These are phyloP conservation scores for Beris chalybata DNA, from an alignment of 2,888 invertebrate genomes.

Conservation along the genomic window DNA sequence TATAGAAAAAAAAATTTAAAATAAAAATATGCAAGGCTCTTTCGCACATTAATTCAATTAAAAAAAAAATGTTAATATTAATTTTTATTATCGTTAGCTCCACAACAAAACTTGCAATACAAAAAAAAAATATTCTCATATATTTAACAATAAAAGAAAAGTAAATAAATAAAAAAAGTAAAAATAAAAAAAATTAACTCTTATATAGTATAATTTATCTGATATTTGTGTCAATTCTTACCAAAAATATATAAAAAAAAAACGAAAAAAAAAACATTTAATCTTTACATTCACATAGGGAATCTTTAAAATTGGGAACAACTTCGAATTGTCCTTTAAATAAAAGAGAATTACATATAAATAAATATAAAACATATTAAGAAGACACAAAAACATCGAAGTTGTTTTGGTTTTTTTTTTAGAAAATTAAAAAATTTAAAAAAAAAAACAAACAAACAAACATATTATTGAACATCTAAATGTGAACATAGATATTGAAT, in stretches of 20 bases:
- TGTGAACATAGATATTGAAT: slow-evolving; percentile 37
- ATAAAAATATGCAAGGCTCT: slow-evolving; percentile 11
- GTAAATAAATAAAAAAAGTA: slow-evolving; percentile 23
- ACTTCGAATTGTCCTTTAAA: slow-evolving; percentile 28
- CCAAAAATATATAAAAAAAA: slow-evolving; percentile 15
- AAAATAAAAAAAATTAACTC: slow-evolving; percentile 25
- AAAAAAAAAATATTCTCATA: slow-evolving; percentile 28
- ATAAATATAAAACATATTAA: slow-evolving; percentile 21
- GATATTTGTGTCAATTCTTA: slow-evolving; percentile 39
- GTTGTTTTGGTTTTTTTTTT: slow-evolving; percentile 28
- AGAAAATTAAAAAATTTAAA: slow-evolving; percentile 2
- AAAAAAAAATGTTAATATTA: background rate
- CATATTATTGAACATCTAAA: slow-evolving; percentile 36
- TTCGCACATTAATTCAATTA: slow-evolving; percentile 15
- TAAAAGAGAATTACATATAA: slow-evolving; percentile 12
- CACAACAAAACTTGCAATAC: background rate
- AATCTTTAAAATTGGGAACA: slow-evolving; percentile 36
- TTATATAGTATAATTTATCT: slow-evolving; percentile 37
- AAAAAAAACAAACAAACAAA: slow-evolving; percentile 10
- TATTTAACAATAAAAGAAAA: slow-evolving; percentile 28
- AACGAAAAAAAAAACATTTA: slow-evolving; percentile 15
- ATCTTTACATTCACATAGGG: slow-evolving; percentile 37
- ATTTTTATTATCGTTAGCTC: background rate
- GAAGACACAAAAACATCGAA: slow-evolving; percentile 31
- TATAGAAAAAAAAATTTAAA: slow-evolving; percentile 4